Evolutionary conservation across 2,113 vertebrate genomes (phyloP).

Genomic region (Geothlypis trichas): DNA sequence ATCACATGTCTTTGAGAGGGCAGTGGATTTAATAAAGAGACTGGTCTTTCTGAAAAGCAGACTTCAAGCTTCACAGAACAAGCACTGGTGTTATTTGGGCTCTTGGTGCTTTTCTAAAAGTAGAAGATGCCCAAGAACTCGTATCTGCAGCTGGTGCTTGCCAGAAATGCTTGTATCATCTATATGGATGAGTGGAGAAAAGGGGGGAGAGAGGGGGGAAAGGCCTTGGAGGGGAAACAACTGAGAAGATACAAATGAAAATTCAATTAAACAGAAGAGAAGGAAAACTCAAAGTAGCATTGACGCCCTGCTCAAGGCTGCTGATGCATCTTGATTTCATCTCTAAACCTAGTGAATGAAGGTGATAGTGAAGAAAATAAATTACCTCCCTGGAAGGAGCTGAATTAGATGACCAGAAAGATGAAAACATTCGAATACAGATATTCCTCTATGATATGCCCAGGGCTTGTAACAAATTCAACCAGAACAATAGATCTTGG

Average conservation of each 20-base stretch:
- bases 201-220: background rate
- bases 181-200: slow-evolving; percentile 40
- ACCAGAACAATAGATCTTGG: background rate
- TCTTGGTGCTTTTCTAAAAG: slow-evolving; percentile 56
- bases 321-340: background rate
- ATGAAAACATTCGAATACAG: background rate
- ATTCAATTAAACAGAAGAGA: slow-evolving; percentile 57
- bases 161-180: slow-evolving; percentile 29
- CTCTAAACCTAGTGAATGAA: background rate
- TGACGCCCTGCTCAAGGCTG: slow-evolving; percentile 13
- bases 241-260: slow-evolving; percentile 34
- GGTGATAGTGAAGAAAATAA: background rate
- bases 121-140: slow-evolving; percentile 52
- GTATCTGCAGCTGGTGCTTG: slow-evolving; percentile 62
- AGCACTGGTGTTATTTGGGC: background rate
- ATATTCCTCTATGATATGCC: background rate
- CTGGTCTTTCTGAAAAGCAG: background rate
- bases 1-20: background rate
- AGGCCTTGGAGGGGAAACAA: slow-evolving; percentile 28
- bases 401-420: background rate
- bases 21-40: background rate
- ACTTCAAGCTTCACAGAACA: slow-evolving; percentile 11
- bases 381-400: background rate
- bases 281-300: slow-evolving; percentile 2
- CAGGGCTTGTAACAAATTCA: background rate